Evolutionary conservation across 2,113 vertebrate species (phyloP).

Genomic region (human (Homo sapiens)): DNA sequence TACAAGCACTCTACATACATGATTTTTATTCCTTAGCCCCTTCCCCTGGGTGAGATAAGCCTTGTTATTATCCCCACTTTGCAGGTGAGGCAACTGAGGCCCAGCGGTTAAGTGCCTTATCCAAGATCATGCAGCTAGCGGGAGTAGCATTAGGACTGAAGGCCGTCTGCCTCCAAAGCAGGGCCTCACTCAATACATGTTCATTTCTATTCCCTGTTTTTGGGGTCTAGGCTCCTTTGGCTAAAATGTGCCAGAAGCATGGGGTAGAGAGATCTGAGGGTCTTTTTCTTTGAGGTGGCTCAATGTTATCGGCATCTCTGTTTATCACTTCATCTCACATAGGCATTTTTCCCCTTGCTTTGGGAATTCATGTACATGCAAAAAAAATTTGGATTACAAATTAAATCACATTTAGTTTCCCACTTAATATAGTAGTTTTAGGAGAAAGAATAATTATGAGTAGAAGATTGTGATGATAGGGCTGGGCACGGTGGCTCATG

Average conservation of each 20-base stretch:
- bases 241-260: neutral
- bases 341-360: neutral
- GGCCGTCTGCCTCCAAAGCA: neutral
- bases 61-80: neutral
- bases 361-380: constrained; percentile 33
- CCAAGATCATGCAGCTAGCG: neutral
- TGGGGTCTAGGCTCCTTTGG: neutral
- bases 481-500: no score
- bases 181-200: neutral
- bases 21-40: neutral
- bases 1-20: neutral
- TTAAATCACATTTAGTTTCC: constrained; percentile 17
- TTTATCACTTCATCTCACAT: neutral
- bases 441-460: constrained; percentile 34
- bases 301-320: neutral
- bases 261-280: neutral
- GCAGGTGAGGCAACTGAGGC: neutral
- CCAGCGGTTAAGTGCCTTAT: neutral
- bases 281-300: neutral
- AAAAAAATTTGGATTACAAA: neutral
- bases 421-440: neutral
- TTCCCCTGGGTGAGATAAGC: neutral
- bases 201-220: neutral
- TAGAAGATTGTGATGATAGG: neutral
- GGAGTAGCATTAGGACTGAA: fast-evolving